Evolutionary conservation across 2,888 invertebrate genomes (phyloP), one percentile per base, ranked within the genome.

Genomic region (Papilio protenor): DNA sequence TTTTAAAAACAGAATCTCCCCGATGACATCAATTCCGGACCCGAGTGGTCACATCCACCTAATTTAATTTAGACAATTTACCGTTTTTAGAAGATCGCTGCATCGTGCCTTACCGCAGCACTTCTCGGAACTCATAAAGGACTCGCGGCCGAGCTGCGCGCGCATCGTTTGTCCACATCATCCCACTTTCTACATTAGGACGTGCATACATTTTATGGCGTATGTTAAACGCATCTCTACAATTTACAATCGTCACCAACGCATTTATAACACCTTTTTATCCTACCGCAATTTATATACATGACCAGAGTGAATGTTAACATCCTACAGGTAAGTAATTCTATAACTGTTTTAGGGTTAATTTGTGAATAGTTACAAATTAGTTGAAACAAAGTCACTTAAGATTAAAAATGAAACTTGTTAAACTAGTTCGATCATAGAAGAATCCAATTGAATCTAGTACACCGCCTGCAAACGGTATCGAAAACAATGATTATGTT

Each of bases 51-150:
- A 85, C 85, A 86, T 87, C 88, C 87, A 87, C 84, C 87, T 86
- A 87, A 88, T 90, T 91, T 90, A 90, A 91, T 91, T 91, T 90
- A 90, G 89, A 88, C 85, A 86, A 88, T 90, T 88, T 91, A 90
- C 91, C 89, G 91, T 91, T 91, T 88, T 87, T 86, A 86, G 87
- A 83, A 81, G 74, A 80, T 80, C 80, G 80, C 79, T 81, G 83
- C 86, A 83, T 84, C 87, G 87, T 86, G 87, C 84, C 83, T 83
- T 87, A 86, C 85, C 85, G 82, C 85, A 81, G 84, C 81, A 80
- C 80, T 92, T 92, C 92, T 90, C 81, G 86, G 92, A 92, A 92
- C 84, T 90, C 91, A 89, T 91, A 91, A 91, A 90, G 85, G 85
- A 83, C 80, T 71, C 77, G 40, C 10, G 40, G 66, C 82, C 80